Conservation (phyloP, 2,888 invertebrate species). For the Abrostola triplasia region DNA sequence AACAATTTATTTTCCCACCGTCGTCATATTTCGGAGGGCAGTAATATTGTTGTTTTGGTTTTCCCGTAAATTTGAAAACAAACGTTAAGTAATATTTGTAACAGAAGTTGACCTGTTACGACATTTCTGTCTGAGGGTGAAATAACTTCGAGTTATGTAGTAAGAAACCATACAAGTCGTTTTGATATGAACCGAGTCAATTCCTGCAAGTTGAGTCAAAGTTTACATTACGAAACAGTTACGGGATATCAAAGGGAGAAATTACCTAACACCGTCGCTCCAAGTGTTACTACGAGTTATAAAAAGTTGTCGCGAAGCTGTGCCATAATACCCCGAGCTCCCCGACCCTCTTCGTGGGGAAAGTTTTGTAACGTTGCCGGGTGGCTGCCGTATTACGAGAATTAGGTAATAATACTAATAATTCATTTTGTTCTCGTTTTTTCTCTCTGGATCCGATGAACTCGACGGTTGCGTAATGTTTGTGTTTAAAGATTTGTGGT, state of each 20-base stretch:
- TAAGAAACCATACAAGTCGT: conserved; percentile 43
- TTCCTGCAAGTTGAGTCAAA: conserved; percentile 32
- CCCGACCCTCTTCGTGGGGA: conserved; percentile 56
- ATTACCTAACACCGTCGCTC: conserved; percentile 64
- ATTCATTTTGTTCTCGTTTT: conserved; percentile 61
- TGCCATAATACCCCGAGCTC: conserved; percentile 63
- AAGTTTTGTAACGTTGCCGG: conserved; percentile 66
- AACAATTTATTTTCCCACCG: conserved; percentile 23
- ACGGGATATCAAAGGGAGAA: conserved; percentile 48
- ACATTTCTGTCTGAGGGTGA: conserved; percentile 23
- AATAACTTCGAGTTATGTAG: conserved; percentile 24
- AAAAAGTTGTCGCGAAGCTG: conserved; percentile 72
- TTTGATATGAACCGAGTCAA: conserved; percentile 31
- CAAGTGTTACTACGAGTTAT: conserved; percentile 65
- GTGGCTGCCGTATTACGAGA: conserved; percentile 66
- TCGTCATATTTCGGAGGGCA: conserved; percentile 17
- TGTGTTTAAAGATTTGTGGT: conserved; percentile 10
- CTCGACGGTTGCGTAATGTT: conserved; percentile 28
- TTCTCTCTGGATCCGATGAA: conserved; percentile 36
- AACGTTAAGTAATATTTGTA: conserved; percentile 37
- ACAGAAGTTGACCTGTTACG: conserved; percentile 29
- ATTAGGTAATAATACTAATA: conserved; percentile 76
- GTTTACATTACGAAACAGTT: conserved; percentile 47
- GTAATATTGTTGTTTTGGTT: conserved; percentile 16
- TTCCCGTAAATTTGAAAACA: conserved; percentile 19